phyloP scores from a whole-genome alignment of 2,888 invertebrate species.

The Lochmaea crataegi region DNA sequence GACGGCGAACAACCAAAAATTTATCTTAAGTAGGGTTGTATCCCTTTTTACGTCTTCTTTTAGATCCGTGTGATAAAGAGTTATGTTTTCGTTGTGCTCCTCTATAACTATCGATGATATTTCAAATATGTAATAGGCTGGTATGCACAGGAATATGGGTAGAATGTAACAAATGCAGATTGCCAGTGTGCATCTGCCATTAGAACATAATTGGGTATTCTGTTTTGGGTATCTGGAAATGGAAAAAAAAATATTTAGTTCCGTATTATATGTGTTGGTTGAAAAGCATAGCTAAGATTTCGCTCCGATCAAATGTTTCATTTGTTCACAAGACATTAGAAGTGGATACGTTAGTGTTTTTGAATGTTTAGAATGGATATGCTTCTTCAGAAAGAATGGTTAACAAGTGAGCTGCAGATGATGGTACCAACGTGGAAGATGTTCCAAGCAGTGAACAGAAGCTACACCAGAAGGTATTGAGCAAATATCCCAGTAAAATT shows the following conservation, averaged over 20 bases:
- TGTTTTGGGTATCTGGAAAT: constrained; percentile 80
- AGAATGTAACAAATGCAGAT: constrained; percentile 81
- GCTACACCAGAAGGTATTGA: too few species aligned
- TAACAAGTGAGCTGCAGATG: too few species aligned
- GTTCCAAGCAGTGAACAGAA: too few species aligned
- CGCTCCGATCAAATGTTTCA: too few species aligned
- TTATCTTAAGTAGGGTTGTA: constrained; percentile 67
- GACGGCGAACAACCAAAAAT: constrained; percentile 86
- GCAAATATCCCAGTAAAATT: too few species aligned
- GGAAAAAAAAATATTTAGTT: constrained; percentile 13
- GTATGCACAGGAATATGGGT: constrained; percentile 84
- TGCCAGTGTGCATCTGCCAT: constrained; percentile 80
- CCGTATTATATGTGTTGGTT: too few species aligned
- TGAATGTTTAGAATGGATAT: too few species aligned
- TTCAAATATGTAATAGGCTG: constrained; percentile 81
- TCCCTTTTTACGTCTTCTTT: constrained; percentile 63
- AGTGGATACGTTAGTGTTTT: too few species aligned
- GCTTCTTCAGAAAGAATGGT: too few species aligned
- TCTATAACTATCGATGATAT: constrained; percentile 68
- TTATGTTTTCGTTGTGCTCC: constrained; percentile 70
- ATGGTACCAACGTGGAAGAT: too few species aligned
- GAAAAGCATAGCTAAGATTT: too few species aligned
- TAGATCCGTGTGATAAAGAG: constrained; percentile 70
- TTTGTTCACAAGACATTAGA: too few species aligned
- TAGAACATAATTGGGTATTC: constrained; percentile 80